Evolutionary conservation across 1,140 invertebrate genomes (phyloP).

Genomic region (Brachionus manjavacas): DNA sequence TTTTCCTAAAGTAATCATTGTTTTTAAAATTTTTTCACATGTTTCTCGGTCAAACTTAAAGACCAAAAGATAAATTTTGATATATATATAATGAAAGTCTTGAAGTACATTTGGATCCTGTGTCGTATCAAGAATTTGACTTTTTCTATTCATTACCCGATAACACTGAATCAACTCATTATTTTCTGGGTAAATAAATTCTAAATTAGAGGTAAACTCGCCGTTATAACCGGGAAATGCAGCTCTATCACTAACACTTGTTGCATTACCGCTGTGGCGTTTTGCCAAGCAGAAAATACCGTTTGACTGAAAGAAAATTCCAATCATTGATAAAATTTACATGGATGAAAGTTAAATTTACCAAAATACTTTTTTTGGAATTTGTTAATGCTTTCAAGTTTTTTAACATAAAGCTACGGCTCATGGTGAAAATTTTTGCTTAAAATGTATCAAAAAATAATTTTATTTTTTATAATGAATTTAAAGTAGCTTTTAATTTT

Average conservation of each 20-base stretch:
- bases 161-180: constrained; percentile 17
- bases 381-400: neutral
- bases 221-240: constrained; percentile 4
- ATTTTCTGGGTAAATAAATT: constrained; percentile 40
- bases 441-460: neutral
- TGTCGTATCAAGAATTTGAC: neutral
- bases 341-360: neutral
- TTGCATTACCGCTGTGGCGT: neutral
- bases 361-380: neutral
- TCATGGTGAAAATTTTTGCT: neutral
- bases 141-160: constrained; percentile 35
- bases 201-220: constrained; percentile 12
- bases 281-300: neutral
- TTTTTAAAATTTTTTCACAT: constrained; percentile 54
- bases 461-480: neutral
- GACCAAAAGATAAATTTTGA: neutral
- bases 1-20: constrained; percentile 78
- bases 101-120: constrained; percentile 27
- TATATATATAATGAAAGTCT: neutral
- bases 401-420: neutral
- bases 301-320: neutral
- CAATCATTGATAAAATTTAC: neutral
- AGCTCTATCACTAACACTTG: constrained; percentile 14
- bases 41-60: constrained; percentile 31
- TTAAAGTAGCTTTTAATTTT: neutral